phyloP scores from a whole-genome alignment of 2,797 vertebrate species.

The Petrocephalus sullivani region DNA sequence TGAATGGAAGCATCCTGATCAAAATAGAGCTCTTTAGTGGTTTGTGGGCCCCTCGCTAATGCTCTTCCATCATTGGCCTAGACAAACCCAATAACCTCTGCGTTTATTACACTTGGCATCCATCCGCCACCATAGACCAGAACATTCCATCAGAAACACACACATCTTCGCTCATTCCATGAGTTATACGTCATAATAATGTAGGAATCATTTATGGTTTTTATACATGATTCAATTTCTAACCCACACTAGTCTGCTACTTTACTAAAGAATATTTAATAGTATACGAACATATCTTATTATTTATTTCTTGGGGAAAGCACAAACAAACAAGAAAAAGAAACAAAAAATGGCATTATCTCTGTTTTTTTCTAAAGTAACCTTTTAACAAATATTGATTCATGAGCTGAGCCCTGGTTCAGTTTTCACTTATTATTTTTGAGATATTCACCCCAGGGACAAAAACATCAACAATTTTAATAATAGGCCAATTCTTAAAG shows the following conservation, averaged over 20 bases:
- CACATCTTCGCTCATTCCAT: not conserved
- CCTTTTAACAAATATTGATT: not conserved
- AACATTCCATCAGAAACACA: constrained; percentile 2
- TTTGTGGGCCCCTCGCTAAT: not conserved
- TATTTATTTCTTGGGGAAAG: not conserved
- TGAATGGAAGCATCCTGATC: not conserved
- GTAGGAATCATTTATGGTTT: not conserved
- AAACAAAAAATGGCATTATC: not conserved
- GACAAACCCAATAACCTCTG: not conserved
- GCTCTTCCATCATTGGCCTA: not conserved
- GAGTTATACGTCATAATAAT: not conserved
- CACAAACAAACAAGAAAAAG: not conserved
- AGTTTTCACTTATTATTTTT: not conserved
- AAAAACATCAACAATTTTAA: not conserved
- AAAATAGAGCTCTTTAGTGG: not conserved
- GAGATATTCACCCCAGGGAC: not conserved
- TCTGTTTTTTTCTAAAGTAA: not conserved
- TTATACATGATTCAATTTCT: not conserved
- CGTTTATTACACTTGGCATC: not conserved
- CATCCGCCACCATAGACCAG: not conserved
- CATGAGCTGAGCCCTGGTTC: not conserved
- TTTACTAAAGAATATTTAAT: not conserved
- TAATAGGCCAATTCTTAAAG: not conserved
- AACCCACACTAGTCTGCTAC: not conserved
- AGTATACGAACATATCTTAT: not conserved